Conservation (phyloP, 2,797 vertebrate species). For the Pitangus sulphuratus region DNA sequence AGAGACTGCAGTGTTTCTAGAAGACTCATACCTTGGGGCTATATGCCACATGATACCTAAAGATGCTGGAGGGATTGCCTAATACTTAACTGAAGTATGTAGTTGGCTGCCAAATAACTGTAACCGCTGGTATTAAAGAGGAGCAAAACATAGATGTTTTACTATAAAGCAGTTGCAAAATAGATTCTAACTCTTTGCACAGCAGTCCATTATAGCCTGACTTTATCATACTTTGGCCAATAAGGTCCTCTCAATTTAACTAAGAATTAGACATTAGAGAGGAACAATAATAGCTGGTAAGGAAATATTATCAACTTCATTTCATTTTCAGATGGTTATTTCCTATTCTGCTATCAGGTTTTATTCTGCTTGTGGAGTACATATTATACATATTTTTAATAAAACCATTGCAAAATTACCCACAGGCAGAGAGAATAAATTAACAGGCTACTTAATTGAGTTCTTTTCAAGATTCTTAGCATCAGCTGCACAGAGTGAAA, state of each 20-base stretch:
- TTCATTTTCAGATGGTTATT: conserved; percentile 5
- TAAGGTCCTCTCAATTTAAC: background rate
- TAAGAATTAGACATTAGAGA: background rate
- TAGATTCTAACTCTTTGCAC: background rate
- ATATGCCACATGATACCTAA: too few species aligned
- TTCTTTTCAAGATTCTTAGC: conserved; percentile 18
- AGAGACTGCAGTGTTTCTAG: background rate
- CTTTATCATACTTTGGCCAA: background rate
- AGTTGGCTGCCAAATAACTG: background rate
- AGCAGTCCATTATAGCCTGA: background rate
- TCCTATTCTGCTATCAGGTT: background rate
- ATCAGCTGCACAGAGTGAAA: background rate
- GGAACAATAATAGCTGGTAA: background rate
- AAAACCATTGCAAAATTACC: conserved; percentile 19
- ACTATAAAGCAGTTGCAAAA: background rate
- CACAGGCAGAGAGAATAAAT: conserved; percentile 14
- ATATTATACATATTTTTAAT: background rate
- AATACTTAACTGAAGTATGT: rapidly evolving
- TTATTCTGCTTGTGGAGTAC: background rate
- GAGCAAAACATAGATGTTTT: background rate
- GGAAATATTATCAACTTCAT: background rate
- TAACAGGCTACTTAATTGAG: conserved; percentile 29
- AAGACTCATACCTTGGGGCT: background rate
- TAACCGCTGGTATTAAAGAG: background rate
- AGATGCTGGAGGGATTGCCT: background rate